Base-by-base conservation (phyloP, 2,888 invertebrate species). In the Apocheima hispidaria region DNA sequence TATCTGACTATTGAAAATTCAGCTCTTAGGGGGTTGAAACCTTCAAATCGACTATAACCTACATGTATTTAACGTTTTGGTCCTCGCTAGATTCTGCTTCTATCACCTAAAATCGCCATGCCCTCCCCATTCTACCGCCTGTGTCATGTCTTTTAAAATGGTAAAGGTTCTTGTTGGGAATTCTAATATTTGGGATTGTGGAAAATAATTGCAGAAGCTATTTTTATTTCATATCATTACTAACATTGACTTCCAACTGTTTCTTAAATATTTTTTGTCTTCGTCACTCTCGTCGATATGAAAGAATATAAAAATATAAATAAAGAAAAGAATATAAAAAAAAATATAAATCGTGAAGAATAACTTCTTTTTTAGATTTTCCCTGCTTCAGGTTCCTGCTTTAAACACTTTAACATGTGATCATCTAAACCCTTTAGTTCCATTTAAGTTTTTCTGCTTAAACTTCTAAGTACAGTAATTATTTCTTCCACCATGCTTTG, bases 71-170 rank as follows among this genome's bases (percentile, higher is more conserved):
- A 59, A 53, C 18, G 36, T 36, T 21, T 51, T 1, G 48, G 18
- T 26, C 60, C 54, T 59, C 23, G 59, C 54, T 60, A 50, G 54
- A 49, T 41, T 55, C 43, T 58, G 54, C 60, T 60, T 54, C 26
- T 54, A 40, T 44, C 21, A 21, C 35, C 41, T 33, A 16, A 28
- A 50, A 3, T 26, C 9, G 4, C 33, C 35, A 53, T 33, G 40
- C 35, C 35, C 26, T 48, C 41, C 14, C 38, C 43, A 2, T 18
- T 41, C 41, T 41, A 21, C 14, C 41, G 38, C 48, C 33, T 41
- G 30, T 43, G 20, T 33, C 36, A 46, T 30, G 35, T 21, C 54
- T 50, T 57, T 21, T 14, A 9, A 56, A 12, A 49, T 33, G 60
- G 60, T 50, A 55, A 60, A 44, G 55, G 60, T 46, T 50, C 12